Base-by-base conservation (phyloP, 1,140 invertebrate genomes). In the Pogonus chalceus region DNA sequence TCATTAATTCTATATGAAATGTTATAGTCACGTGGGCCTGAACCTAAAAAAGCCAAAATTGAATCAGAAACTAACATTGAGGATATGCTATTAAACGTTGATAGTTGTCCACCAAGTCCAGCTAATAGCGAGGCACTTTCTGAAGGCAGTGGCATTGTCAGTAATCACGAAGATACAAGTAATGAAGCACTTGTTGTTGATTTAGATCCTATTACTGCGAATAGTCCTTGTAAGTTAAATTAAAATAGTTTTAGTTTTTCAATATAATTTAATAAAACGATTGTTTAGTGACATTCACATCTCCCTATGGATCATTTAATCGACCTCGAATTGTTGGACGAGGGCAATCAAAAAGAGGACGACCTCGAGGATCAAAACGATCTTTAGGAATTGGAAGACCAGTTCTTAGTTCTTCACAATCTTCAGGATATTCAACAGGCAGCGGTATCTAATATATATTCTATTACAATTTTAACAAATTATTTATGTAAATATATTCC, bases 291-390 rank as follows among this genome's bases (percentile, higher is more conserved):
- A 3, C 37, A 4, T 43, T 43, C 18, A 18, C 37, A 43, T 16
- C 37, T 9, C 37, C 65, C 16, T 66, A 64, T 52, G 61, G 65
- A 23, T 60, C 60, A 47, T 54, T 62, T 10, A 61, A 62, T 14
- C 62, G 79, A 57, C 72, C 78, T 50, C 72, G 78, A 31, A 71
- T 73, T 54, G 72, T 72, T 52, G 71, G 73, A 47, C 73, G 83
- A 21, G 82, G 83, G 16, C 74, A 76, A 0, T 77, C 74, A 39
- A 82, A 82, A 60, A 76, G 84, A 10, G 83, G 83, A 0, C 72
- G 83, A 56, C 83, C 83, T 35, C 74, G 83, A 21, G 84, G 83
- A 54, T 84, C 83, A 21, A 70, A 82, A 10, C 69, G 79, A 58
- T 69, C 55, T 60, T 67, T 43, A 10, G 37, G 26, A 31, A 14